Evolutionary conservation across 2,113 vertebrate genomes (phyloP), one percentile per base, ranked within the genome.

Genomic region (Oreochromis tanganicae): DNA sequence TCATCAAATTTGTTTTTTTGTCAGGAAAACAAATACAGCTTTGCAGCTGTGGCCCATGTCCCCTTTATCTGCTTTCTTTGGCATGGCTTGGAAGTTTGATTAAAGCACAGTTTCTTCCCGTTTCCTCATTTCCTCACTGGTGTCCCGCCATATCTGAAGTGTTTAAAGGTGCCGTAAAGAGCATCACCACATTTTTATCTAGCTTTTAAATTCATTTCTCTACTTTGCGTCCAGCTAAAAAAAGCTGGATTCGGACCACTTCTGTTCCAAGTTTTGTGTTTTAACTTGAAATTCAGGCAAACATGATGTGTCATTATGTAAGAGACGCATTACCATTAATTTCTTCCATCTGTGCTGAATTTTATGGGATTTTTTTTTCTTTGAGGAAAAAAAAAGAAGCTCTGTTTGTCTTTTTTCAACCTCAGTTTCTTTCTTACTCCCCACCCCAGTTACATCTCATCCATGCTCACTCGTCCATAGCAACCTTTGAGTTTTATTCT

Each of bases 291-390:
- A 36, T 24, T 17, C 21, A 3, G 52, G 46, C 73, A 0, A 52
- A 78, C 16, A 32, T 50, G 17, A 52, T n/a, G 73, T 78, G 73
- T 13, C 16, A 34, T 34, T 52, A 52, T 52, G 27, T 78, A 80
- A 81, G 16, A 80, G 32, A 3, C 17, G 19, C 71, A 21, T 6
- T 12, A 24, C 0, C 16, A 50, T 73, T 85, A 82, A 92, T 91
- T 14, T 82, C 43, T 88, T 91, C 87, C 94, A 88, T 91, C 4
- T 92, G 89, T 52, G 27, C 46, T 78, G 73, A 78, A 6, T 50
- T 63, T 82, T 5, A 82, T 86, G 82, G 84, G 7, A 0, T 36
- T 85, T 24, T 14, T 59, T 68, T 68, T 68, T 24, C 36, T 68
- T 68, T 38, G 3, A 63, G 68, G 59, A 48, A 63, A 87, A 78